Evolutionary conservation across 2,888 invertebrate species (phyloP).

Genomic region (Calameuta idolon): DNA sequence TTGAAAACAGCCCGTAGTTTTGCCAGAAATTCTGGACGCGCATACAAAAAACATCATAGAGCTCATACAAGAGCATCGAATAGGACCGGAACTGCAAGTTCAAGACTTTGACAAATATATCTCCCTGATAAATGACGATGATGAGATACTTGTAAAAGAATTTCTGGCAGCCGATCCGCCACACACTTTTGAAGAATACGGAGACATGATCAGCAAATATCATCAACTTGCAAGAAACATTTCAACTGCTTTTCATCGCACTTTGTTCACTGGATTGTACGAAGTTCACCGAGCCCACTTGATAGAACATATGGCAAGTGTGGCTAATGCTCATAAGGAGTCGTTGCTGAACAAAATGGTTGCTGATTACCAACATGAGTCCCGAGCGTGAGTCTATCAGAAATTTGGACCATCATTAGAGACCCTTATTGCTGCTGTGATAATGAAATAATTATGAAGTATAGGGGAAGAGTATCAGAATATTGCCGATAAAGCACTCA

Average conservation of each 20-base stretch:
- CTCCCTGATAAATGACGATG: conserved; percentile 79
- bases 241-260: conserved; percentile 71
- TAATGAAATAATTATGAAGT: conserved; percentile 64
- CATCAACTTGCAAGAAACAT: conserved; percentile 74
- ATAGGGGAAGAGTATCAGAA: conserved; percentile 86
- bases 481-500: conserved; percentile 83
- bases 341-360: conserved; percentile 81
- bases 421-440: neutral
- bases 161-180: conserved; percentile 76
- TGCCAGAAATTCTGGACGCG: conserved; percentile 74
- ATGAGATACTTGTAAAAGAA: conserved; percentile 66
- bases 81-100: conserved; percentile 77
- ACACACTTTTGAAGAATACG: conserved; percentile 75
- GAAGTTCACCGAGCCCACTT: conserved; percentile 85
- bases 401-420: neutral
- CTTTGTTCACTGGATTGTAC: conserved; percentile 85
- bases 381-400: conserved; percentile 75
- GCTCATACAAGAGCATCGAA: conserved; percentile 78
- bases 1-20: conserved; percentile 77
- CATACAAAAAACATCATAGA: conserved; percentile 74
- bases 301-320: conserved; percentile 76
- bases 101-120: conserved; percentile 87
- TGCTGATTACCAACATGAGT: conserved; percentile 82
- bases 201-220: conserved; percentile 73
- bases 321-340: conserved; percentile 78